Base-by-base conservation (phyloP, 2,113 vertebrate genomes). In the Corvus hawaiiensis region DNA sequence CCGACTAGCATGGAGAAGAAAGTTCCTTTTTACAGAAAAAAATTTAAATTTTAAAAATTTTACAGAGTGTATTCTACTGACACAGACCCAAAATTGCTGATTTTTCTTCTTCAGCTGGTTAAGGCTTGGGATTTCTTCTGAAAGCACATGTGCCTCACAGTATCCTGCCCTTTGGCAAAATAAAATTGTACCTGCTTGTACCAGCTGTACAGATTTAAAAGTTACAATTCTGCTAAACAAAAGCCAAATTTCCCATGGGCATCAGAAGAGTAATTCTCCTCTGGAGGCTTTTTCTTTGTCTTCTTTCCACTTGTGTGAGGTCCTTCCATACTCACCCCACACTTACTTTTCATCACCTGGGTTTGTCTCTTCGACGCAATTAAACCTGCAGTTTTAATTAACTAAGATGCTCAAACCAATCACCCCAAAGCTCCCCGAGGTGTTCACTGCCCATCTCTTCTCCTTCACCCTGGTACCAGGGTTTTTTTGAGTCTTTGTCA, bases 381-480 rank as follows among this genome's bases (percentile, higher is more conserved):
- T 33, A 39, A 94, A 16, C 39, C 17, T 52, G 49, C 66, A 32
- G 51, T 44, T 84, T 74, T 51, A 49, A 33, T 63, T 28, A 39
- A 35, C 68, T 4, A 1, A 55, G 64, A 48, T 4, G 72, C 55
- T 56, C 67, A 20, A 41, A 41, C 6, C 52, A 71, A 15, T 16
- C 55, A 26, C 5, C 11, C 8, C 11, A 35, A 5, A 32, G 37
- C 7, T 17, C 32, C 4, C 32, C 0, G 0, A 20, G 5, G 13
- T 2, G 0, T 10, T 30, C 78, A 20, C 22, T 10, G 21, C 23
- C 30, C 56, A 19, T 0, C 26, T 16, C 23, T 20, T 8, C 8
- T 19, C 9, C 8, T 30, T 49, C 76, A 32, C 23, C 16, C 69
- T 1, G 0, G 3, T 3, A 5, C 35, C 21, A 21, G 16, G 4